These are phyloP conservation scores for Diadema setosum DNA, from an alignment of 35 echinoderm and acorn worm species.

Conservation along the genomic window DNA sequence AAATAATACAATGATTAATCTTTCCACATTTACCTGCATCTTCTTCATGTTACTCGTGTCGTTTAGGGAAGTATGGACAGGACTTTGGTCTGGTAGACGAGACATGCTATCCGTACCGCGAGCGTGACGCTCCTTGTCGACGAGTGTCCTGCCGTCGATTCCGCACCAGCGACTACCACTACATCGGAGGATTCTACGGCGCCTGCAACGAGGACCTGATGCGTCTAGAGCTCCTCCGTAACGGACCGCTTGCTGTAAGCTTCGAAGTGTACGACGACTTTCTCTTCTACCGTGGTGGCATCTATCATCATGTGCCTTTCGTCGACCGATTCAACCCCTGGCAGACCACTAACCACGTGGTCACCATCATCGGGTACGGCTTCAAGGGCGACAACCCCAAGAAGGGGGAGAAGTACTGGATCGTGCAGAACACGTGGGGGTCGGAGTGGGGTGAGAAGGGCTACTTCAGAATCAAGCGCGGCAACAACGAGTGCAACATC, in stretches of 20 bases:
- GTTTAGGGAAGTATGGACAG: conserved; percentile 69
- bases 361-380: conserved; percentile 61
- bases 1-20: no score
- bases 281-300: conserved; percentile 40
- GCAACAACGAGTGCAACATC: conserved; percentile 50
- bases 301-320: conserved; percentile 67
- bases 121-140: conserved; percentile 16
- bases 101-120: conserved; percentile 64
- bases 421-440: conserved; percentile 82
- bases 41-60: no score
- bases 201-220: conserved; percentile 82
- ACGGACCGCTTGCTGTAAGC: conserved; percentile 69
- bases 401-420: conserved; percentile 73
- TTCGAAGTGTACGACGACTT: conserved; percentile 77
- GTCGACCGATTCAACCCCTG: conserved; percentile 63
- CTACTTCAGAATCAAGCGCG: conserved; percentile 65
- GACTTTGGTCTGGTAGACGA: conserved; percentile 87
- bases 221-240: conserved; percentile 63
- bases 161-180: conserved; percentile 59
- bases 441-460: conserved; percentile 53
- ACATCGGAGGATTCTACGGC: conserved; percentile 80
- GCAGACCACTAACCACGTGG: conserved; percentile 73
- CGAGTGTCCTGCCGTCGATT: conserved; percentile 41
- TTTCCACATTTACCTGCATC: no score
- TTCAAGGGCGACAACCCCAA: conserved; percentile 36